Evolutionary conservation across 2,888 invertebrate species (phyloP).

Genomic region (Thereva nobilitata): DNA sequence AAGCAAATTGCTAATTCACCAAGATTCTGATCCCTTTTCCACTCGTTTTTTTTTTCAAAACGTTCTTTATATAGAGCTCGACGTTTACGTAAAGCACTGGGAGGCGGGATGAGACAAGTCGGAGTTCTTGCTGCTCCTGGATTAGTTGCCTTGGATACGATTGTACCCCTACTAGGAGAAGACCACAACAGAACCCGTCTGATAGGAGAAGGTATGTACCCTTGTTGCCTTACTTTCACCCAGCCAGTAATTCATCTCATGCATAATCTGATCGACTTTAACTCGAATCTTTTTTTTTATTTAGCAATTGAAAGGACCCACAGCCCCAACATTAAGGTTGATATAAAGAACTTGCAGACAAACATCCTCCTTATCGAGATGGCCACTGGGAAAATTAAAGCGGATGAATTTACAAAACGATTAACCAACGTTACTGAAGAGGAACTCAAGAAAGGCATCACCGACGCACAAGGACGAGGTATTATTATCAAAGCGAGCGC

Average conservation of each 20-base stretch:
- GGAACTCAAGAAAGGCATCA: conserved; percentile 61
- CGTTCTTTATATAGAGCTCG: conserved; percentile 65
- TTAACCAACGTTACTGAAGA: conserved; percentile 58
- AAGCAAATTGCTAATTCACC: conserved; percentile 8
- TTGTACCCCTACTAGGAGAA: conserved; percentile 68
- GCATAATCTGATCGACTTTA: conserved; percentile 15
- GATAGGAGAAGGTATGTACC: conserved; percentile 68
- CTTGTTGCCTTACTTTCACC: background rate
- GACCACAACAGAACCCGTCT: conserved; percentile 75
- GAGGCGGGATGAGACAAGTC: conserved; percentile 92
- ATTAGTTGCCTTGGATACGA: conserved; percentile 79
- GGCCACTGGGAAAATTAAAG: conserved; percentile 61
- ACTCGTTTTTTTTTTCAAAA: conserved; percentile 13
- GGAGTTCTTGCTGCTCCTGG: conserved; percentile 92
- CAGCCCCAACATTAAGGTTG: conserved; percentile 66
- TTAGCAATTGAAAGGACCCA: conserved; percentile 66
- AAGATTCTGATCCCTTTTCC: conserved; percentile 1
- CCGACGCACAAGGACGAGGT: conserved; percentile 54
- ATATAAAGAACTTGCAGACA: conserved; percentile 67
- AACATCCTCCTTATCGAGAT: conserved; percentile 76
- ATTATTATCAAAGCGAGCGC: conserved; percentile 66
- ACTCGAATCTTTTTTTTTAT: conserved; percentile 12
- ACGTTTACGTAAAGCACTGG: conserved; percentile 81
- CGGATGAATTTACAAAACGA: conserved; percentile 63
- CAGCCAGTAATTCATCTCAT: conserved; percentile 13